phyloP scores from a whole-genome alignment of 2,797 vertebrate species.

The Amblyraja radiata region DNA sequence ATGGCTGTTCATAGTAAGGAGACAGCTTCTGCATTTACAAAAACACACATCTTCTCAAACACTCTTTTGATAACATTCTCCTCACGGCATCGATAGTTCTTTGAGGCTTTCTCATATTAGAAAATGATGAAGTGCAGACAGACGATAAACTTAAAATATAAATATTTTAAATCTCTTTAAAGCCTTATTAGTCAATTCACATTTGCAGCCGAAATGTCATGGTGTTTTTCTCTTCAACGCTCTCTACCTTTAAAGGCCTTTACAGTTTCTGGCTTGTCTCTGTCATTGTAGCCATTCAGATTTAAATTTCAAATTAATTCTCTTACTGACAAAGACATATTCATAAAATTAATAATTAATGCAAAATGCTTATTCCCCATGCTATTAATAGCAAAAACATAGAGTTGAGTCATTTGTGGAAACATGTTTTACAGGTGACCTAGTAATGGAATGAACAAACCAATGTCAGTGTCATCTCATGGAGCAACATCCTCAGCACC shows the following conservation, averaged over 20 bases:
- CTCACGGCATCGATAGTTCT: not conserved
- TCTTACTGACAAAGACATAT: not conserved
- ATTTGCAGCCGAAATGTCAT: not conserved
- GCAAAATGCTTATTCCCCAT: not conserved
- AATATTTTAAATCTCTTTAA: not conserved
- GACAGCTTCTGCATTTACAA: not conserved
- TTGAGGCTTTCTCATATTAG: not conserved
- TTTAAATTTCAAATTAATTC: not conserved
- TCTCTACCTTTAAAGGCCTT: not conserved
- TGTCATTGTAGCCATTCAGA: not conserved
- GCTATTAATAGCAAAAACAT: not conserved
- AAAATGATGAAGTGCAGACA: not conserved
- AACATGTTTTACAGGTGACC: not conserved
- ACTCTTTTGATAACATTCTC: not conserved
- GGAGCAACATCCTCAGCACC: too few species aligned
- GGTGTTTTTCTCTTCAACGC: not conserved
- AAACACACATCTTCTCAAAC: conserved; percentile 1
- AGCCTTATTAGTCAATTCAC: not conserved
- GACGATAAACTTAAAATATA: not conserved
- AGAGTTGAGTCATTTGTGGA: not conserved
- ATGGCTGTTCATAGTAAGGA: too few species aligned
- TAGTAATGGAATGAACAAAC: not conserved
- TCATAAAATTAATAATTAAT: not conserved
- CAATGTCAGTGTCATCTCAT: too few species aligned
- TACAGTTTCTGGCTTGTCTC: not conserved